phyloP scores from a whole-genome alignment of 2,888 invertebrate genomes.

The Strigamia maritima region DNA sequence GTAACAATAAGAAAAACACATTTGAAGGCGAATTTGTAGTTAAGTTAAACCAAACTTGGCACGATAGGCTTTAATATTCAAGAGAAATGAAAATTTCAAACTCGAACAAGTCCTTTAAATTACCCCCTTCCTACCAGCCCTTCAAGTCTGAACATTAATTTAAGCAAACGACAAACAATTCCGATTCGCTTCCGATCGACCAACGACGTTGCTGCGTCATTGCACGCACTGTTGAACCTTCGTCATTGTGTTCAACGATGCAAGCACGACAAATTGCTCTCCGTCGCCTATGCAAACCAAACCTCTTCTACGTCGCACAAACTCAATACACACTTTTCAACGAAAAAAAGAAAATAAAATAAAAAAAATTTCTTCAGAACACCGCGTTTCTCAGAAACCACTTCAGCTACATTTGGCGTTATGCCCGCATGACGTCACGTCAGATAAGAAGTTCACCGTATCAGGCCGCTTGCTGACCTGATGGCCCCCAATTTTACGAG shows the following conservation, averaged over 20 bases:
- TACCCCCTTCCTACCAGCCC: background rate
- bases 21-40: background rate
- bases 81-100: conserved; percentile 31
- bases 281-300: conserved; percentile 34
- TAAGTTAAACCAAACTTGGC: background rate
- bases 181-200: conserved; percentile 34
- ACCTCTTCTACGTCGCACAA: conserved; percentile 20
- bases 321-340: conserved; percentile 22
- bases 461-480: conserved; percentile 27
- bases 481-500: conserved; percentile 30
- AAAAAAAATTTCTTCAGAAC: background rate
- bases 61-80: background rate
- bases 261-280: conserved; percentile 24
- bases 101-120: conserved; percentile 10
- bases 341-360: background rate
- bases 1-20: background rate
- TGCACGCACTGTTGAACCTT: conserved; percentile 25
- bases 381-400: conserved; percentile 10
- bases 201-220: conserved; percentile 30
- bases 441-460: conserved; percentile 20
- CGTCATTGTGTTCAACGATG: conserved; percentile 32
- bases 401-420: conserved; percentile 26
- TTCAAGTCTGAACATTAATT: conserved; percentile 28
- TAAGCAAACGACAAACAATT: conserved; percentile 31
- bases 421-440: conserved; percentile 25